Base-by-base conservation (phyloP, 1,140 invertebrate genomes). In the Achroia grisella region DNA sequence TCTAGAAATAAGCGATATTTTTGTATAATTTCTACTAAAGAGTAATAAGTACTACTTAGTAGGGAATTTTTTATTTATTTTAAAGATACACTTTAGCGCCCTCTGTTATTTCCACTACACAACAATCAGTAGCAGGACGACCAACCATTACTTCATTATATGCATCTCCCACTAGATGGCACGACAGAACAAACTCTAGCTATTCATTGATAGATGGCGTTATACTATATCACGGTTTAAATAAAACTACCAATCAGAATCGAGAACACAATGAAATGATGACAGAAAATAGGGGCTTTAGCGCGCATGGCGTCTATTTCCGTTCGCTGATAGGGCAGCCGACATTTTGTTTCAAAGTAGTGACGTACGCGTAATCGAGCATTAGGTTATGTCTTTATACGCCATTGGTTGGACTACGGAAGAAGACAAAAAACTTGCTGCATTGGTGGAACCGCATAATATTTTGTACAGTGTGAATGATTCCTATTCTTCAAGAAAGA, bases 291-390 rank as follows among this genome's bases (percentile, higher is more conserved):
- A 51, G 60, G 77, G 76, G 72, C 78, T 76, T 53, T 74, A 63
- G 68, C 69, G 72, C 76, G 76, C 80, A 79, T 72, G 72, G 65
- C 70, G 67, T 48, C 57, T 75, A 76, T 80, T 77, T 77, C 62
- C 58, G 62, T 64, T 69, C 61, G 66, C 14, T 71, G 71, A 75
- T 80, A 79, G 72, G 76, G 23, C 48, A 61, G 65, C 63, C 46
- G 74, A 80, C 77, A 80, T 82, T 76, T 84, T 84, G 76, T 75
- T 76, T 71, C 62, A 53, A 53, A 48, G 43, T 50, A 53, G 59
- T 69, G 68, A 75, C 71, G 70, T 66, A 71, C 52, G 51, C 56
- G 27, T 56, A 46, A 66, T 62, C 55, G 44, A 43, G 31, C 37
- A 51, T 12, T 59, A 41, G 62, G 65, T 62, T 17, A 80, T 81